These are phyloP conservation scores for Crypturellus undulatus DNA, from an alignment of 2,113 vertebrate species.

Conservation along the genomic window DNA sequence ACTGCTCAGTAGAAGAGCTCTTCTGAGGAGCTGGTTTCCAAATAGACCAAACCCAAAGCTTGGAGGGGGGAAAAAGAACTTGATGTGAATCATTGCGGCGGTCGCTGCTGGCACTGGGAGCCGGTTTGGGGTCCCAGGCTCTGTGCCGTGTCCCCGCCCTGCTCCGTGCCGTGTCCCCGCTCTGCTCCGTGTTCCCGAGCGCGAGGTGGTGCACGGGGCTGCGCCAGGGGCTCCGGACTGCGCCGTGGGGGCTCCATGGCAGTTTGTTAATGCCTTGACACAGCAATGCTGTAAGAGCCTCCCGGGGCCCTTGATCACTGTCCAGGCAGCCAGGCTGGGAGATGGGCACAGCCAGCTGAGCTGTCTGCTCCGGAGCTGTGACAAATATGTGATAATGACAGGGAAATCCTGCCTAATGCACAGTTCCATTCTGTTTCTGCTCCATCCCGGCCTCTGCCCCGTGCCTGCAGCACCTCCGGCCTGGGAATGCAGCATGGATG, in stretches of 20 bases:
- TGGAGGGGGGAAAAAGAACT: background rate
- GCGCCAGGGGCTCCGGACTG: rapidly evolving
- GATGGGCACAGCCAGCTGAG: constrained; percentile 24
- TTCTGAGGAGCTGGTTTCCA: background rate
- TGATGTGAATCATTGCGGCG: rapidly evolving
- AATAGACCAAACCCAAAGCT: background rate
- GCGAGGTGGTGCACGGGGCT: rapidly evolving
- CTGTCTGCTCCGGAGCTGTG: background rate
- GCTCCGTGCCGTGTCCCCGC: background rate
- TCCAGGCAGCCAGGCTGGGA: background rate
- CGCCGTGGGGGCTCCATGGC: background rate
- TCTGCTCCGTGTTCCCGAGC: rapidly evolving
- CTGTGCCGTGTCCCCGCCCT: background rate
- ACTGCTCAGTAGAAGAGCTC: no score
- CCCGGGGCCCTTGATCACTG: constrained; percentile 59
- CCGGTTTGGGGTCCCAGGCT: background rate
- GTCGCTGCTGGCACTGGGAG: rapidly evolving
- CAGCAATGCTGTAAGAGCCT: constrained; percentile 11
- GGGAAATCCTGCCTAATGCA: background rate
- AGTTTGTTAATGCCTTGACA: constrained; percentile 25
- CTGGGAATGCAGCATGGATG: background rate
- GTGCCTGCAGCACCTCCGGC: constrained; percentile 16
- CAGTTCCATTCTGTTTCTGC: background rate
- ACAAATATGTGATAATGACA: background rate
- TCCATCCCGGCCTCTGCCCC: background rate